Conservation (phyloP, 2,113 vertebrate genomes). For the Chionis minor region DNA sequence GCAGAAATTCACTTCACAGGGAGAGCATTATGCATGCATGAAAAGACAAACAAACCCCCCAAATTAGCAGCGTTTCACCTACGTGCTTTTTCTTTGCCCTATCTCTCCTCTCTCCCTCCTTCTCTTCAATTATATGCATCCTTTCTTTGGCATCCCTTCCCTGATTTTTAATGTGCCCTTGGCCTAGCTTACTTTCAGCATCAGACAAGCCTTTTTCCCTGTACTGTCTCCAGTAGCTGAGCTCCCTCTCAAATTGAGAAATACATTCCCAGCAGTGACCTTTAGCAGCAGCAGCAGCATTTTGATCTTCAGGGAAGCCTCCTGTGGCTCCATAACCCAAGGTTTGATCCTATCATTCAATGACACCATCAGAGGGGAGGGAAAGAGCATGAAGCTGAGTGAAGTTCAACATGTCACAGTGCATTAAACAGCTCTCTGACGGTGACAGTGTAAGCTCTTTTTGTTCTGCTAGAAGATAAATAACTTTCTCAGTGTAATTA, state of each 20-base stretch:
- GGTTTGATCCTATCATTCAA: neutral
- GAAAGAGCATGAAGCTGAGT: neutral
- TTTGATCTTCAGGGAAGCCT: slow-evolving; percentile 8
- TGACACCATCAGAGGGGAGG: neutral
- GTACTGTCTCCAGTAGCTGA: neutral
- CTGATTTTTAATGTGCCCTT: neutral
- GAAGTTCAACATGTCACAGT: neutral
- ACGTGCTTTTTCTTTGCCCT: fast-evolving
- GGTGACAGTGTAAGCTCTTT: neutral
- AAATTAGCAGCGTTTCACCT: neutral
- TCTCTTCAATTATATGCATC: neutral
- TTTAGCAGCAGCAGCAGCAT: neutral
- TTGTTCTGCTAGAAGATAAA: slow-evolving; percentile 38
- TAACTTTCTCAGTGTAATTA: slow-evolving; percentile 54
- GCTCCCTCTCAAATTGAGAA: neutral
- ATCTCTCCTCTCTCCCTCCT: neutral
- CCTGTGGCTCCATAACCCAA: neutral
- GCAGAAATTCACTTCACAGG: neutral
- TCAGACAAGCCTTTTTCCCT: neutral
- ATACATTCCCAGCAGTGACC: slow-evolving; percentile 5
- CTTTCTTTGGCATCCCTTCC: neutral
- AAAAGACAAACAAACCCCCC: neutral
- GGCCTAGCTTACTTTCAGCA: neutral
- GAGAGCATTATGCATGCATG: neutral
- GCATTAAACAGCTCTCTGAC: neutral